phyloP scores from a whole-genome alignment of 2,888 invertebrate genomes.

The Temnothorax rugatulus region DNA sequence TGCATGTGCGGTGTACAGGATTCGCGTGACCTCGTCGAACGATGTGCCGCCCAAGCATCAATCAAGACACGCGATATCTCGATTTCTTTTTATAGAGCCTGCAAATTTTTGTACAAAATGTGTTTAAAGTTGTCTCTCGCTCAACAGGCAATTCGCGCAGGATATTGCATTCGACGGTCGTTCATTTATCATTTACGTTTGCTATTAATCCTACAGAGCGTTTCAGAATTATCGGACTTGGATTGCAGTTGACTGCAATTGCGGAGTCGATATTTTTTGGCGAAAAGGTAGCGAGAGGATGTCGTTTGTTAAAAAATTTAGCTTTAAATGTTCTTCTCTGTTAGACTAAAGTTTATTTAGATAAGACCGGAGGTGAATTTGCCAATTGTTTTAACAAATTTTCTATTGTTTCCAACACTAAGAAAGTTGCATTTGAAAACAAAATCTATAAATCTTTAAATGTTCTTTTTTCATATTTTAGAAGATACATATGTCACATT shows the following conservation, averaged over 20 bases:
- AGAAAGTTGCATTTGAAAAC: neutral
- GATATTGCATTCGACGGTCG: slow-evolving; percentile 8
- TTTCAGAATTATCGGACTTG: neutral
- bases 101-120: slow-evolving; percentile 29
- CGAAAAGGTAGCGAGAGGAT: neutral
- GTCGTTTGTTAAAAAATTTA: neutral
- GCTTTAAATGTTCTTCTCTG: neutral
- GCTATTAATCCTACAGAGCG: slow-evolving; percentile 23
- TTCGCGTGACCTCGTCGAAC: slow-evolving; percentile 69
- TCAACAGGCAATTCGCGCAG: slow-evolving; percentile 1
- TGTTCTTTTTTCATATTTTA: neutral
- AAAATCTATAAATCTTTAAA: neutral
- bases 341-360: neutral
- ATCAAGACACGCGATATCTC: slow-evolving; percentile 72
- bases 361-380: neutral
- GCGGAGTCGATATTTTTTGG: slow-evolving; percentile 1
- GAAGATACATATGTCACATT: neutral
- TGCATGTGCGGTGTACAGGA: slow-evolving; percentile 64
- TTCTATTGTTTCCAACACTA: neutral
- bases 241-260: neutral
- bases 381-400: neutral
- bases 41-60: slow-evolving; percentile 62
- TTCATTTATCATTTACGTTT: slow-evolving; percentile 37
- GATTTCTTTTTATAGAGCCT: slow-evolving; percentile 44
- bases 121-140: slow-evolving; percentile 6